A percentile compares a stretch with the other conserved stretches of the same genome.
Conservation (phyloP, 2,113 vertebrate genomes). For the Collichthys lucidus region DNA sequence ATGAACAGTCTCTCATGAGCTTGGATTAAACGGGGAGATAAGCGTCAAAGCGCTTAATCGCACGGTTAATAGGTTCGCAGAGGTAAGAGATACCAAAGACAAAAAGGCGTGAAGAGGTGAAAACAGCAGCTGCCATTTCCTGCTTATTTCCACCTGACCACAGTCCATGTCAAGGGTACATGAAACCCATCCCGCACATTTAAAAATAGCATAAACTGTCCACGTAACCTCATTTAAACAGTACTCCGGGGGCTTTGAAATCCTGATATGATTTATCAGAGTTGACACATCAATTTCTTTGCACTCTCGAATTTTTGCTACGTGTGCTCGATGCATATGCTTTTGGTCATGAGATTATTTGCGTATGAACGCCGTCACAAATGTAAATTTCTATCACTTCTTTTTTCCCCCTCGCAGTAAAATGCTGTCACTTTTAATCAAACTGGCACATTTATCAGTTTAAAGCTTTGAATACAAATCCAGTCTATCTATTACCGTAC, state of each 20-base stretch:
- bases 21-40: constrained; percentile 8
- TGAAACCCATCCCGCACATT: constrained; percentile 17
- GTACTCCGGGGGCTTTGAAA: constrained; percentile 39
- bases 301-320: constrained; percentile 32
- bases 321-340: constrained; percentile 13
- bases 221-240: constrained; percentile 49
- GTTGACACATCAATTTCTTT: constrained; percentile 62
- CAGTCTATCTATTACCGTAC: neutral
- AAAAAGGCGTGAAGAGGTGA: neutral
- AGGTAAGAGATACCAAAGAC: neutral
- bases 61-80: neutral
- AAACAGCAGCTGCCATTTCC: neutral
- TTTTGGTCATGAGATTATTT: constrained; percentile 54
- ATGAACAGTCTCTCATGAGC: constrained; percentile 18
- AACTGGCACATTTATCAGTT: constrained; percentile 44
- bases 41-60: neutral
- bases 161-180: constrained; percentile 22
- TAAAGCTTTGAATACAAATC: constrained; percentile 22
- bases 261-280: constrained; percentile 57
- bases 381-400: constrained; percentile 45
- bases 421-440: constrained; percentile 62
- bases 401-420: neutral
- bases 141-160: constrained; percentile 19
- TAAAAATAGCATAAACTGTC: constrained; percentile 62
- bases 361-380: constrained; percentile 29